These are phyloP conservation scores for Otus sunia DNA, from an alignment of 2,113 vertebrate species.

Conservation along the genomic window DNA sequence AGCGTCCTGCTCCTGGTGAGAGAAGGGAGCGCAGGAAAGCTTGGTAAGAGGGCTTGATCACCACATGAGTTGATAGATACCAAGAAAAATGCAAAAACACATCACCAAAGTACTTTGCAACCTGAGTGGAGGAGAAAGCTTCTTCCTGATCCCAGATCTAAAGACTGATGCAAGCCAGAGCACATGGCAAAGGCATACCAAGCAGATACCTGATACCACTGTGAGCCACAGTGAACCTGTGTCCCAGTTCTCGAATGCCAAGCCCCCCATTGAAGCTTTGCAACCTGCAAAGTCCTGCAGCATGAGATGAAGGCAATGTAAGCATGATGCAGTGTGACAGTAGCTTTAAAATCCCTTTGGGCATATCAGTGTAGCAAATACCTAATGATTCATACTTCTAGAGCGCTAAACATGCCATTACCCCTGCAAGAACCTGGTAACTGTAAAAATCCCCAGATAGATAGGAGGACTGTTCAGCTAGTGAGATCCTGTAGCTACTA, in stretches of 20 bases:
- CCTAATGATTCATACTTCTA: neutral
- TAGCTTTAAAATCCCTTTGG: conserved; percentile 7
- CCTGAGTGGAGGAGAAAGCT: neutral
- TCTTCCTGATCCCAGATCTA: neutral
- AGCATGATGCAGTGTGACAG: neutral
- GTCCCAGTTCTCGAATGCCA: neutral
- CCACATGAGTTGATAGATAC: neutral
- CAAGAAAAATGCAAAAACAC: neutral
- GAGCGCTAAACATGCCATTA: neutral
- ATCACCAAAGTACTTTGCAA: neutral
- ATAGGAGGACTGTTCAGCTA: neutral
- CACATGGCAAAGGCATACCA: neutral
- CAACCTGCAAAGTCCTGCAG: neutral
- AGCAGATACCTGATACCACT: neutral
- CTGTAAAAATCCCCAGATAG: neutral
- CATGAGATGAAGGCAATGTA: neutral
- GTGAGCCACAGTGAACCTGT: neutral
- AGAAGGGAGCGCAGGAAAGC: neutral
- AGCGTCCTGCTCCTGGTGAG: neutral
- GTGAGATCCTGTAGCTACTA: neutral
- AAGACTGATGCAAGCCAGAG: neutral
- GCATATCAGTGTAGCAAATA: neutral
- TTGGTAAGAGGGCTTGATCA: neutral
- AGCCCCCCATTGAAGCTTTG: neutral
- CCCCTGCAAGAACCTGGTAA: neutral